phyloP scores from a whole-genome alignment of 2,113 vertebrate genomes.

The Pterocles gutturalis region DNA sequence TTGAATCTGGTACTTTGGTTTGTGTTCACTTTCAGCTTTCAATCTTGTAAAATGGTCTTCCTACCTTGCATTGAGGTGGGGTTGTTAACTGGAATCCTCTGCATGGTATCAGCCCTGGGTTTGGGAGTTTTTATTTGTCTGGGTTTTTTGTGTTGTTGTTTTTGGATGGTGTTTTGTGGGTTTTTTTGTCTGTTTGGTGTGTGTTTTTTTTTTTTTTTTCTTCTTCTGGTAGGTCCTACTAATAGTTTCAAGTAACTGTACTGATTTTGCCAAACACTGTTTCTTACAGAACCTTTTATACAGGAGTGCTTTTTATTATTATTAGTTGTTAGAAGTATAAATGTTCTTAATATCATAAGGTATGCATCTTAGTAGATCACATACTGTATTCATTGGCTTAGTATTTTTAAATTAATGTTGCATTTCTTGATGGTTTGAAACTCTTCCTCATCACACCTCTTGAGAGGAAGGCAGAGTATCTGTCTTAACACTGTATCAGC shows the following conservation, averaged over 20 bases:
- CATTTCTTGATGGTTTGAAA: not conserved
- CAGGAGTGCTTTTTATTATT: not conserved
- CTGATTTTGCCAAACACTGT: not conserved
- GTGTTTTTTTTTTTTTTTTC: not conserved
- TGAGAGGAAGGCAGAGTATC: not conserved
- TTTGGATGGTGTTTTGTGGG: too few species aligned
- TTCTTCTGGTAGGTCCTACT: not conserved
- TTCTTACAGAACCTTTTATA: not conserved
- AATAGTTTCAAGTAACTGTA: not conserved
- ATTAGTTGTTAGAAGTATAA: not conserved
- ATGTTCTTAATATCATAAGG: not conserved
- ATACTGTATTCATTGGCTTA: not conserved
- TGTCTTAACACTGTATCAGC: not conserved
- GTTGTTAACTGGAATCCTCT: not conserved
- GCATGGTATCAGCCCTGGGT: fast-evolving
- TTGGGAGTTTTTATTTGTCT: not conserved
- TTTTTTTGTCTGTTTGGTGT: too few species aligned
- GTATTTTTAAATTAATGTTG: not conserved
- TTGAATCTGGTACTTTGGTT: not conserved
- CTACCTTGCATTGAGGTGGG: fast-evolving
- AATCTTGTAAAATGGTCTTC: not conserved
- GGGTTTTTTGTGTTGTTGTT: too few species aligned
- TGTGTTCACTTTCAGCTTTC: not conserved
- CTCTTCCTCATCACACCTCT: not conserved
- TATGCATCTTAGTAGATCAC: not conserved